Evolutionary conservation across 2,888 invertebrate species (phyloP).

Genomic region (Tridacna crocea): DNA sequence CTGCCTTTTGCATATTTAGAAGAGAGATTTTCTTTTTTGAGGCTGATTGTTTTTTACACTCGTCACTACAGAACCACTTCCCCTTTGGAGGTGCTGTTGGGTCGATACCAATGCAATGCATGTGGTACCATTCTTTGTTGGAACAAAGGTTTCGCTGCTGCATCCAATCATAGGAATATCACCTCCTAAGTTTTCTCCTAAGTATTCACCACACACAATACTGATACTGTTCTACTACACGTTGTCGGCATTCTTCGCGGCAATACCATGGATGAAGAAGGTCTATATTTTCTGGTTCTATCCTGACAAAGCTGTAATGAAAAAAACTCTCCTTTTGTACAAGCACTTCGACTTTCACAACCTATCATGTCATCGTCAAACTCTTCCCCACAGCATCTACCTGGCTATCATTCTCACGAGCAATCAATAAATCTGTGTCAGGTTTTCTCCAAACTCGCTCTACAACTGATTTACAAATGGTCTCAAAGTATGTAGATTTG

Average conservation of each 20-base stretch:
- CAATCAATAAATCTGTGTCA: constrained; percentile 31
- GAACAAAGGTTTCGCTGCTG: constrained; percentile 35
- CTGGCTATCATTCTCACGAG: background rate
- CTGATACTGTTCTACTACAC: constrained; percentile 8
- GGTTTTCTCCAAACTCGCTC: constrained; percentile 26
- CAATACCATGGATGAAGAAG: no score
- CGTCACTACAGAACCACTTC: constrained; percentile 47
- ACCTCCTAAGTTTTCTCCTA: constrained; percentile 37
- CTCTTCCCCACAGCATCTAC: constrained; percentile 40
- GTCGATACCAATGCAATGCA: constrained; percentile 42
- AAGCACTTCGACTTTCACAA: constrained; percentile 26
- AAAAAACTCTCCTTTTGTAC: constrained; percentile 41
- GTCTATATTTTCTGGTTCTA: no score
- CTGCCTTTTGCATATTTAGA: background rate
- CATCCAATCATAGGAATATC: constrained; percentile 58
- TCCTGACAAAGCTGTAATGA: no score
- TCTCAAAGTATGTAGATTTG: constrained; percentile 30
- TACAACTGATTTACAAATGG: constrained; percentile 21
- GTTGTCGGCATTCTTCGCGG: no score
- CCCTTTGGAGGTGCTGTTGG: constrained; percentile 44
- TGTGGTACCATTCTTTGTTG: constrained; percentile 54
- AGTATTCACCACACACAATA: constrained; percentile 57
- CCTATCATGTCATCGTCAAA: constrained; percentile 30
- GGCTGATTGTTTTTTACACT: constrained; percentile 24
- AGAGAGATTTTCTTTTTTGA: background rate